Evolutionary conservation across 2,888 invertebrate genomes (phyloP).

Genomic region (Diarsia brunnea): DNA sequence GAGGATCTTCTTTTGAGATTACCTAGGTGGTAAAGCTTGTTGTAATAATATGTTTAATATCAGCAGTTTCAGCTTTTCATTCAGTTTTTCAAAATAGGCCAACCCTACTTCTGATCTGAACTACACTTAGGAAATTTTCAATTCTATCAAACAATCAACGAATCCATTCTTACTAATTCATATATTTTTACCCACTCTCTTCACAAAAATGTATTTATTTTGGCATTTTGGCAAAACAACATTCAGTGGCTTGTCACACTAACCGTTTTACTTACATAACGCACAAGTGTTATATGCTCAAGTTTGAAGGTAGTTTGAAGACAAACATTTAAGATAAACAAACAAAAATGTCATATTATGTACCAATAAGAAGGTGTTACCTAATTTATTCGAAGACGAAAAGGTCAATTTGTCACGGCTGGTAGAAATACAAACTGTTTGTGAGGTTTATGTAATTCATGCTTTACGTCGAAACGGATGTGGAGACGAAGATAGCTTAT

Average conservation of each 20-base stretch:
- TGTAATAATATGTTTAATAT: background rate
- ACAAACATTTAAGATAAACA: constrained; percentile 55
- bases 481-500: background rate
- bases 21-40: background rate
- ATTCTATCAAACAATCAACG: background rate
- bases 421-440: constrained; percentile 30
- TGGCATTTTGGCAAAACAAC: background rate
- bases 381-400: constrained; percentile 49
- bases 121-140: background rate
- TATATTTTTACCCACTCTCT: too few relatives aligned
- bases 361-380: constrained; percentile 57
- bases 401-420: constrained; percentile 57
- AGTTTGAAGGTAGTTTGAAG: constrained; percentile 55
- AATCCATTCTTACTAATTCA: background rate
- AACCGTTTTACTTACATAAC: constrained; percentile 46
- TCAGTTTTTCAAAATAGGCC: too few relatives aligned
- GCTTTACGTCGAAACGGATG: constrained; percentile 9
- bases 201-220: background rate
- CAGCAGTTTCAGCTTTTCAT: background rate
- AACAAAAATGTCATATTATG: constrained; percentile 54
- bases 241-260: constrained; percentile 13
- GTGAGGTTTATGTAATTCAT: constrained; percentile 33
- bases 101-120: background rate
- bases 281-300: constrained; percentile 44
- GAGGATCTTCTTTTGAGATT: constrained; percentile 5